phyloP scores from a whole-genome alignment of 2,888 invertebrate genomes.

The Eupithecia inturbata region DNA sequence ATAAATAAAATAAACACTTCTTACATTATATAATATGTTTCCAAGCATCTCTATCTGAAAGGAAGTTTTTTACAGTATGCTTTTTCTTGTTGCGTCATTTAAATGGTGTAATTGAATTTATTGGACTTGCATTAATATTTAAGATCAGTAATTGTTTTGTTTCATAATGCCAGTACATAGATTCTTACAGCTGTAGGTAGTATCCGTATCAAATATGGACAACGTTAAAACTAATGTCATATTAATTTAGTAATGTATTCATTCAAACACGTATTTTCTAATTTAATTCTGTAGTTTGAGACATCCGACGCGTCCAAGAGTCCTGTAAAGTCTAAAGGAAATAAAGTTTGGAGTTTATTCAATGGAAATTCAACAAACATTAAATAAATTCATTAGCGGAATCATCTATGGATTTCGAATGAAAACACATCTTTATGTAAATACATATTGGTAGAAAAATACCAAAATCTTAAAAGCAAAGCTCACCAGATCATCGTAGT shows the following conservation, averaged over 20 bases:
- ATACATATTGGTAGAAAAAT: background rate
- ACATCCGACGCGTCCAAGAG: background rate
- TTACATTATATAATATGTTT: too few relatives aligned
- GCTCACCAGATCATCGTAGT: conserved; percentile 85
- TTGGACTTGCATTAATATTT: background rate
- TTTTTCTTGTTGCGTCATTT: too few relatives aligned
- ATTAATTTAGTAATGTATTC: too few relatives aligned
- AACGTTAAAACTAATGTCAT: background rate
- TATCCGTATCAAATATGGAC: background rate
- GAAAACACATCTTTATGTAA: background rate
- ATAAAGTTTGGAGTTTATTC: background rate
- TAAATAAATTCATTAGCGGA: background rate
- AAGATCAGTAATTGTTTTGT: background rate
- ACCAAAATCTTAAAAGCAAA: conserved; percentile 9
- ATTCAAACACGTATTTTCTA: too few relatives aligned
- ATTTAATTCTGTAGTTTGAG: too few relatives aligned
- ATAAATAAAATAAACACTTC: too few relatives aligned
- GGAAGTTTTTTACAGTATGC: too few relatives aligned
- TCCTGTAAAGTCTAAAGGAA: background rate
- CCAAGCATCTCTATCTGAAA: too few relatives aligned
- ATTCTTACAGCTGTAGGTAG: background rate
- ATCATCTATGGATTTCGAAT: background rate
- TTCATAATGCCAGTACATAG: background rate
- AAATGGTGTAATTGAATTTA: too few relatives aligned
- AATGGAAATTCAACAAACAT: background rate